phyloP scores from a whole-genome alignment of 2,797 vertebrate species.

The Anguilla pacifica region DNA sequence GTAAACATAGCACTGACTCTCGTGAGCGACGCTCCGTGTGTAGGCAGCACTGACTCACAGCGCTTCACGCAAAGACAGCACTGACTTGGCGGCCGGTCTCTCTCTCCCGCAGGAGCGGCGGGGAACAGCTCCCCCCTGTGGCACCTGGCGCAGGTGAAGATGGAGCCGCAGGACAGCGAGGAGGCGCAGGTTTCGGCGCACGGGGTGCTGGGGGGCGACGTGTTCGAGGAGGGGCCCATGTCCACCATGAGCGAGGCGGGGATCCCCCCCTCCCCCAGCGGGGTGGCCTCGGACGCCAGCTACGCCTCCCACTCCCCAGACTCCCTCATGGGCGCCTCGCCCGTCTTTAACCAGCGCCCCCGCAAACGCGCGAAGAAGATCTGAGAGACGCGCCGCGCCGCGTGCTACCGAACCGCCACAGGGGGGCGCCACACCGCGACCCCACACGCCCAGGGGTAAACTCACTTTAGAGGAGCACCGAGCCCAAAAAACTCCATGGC shows the following conservation, averaged over 20 bases:
- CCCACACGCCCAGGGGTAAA: not conserved
- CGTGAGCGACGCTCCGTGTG: too few species aligned
- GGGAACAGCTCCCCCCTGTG: conserved; percentile 90
- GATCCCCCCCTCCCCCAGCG: conserved; percentile 84
- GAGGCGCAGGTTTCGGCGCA: conserved; percentile 81
- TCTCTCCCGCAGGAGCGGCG: conserved; percentile 54
- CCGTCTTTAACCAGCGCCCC: conserved; percentile 92
- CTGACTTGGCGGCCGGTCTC: conserved; percentile 21
- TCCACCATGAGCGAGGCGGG: conserved; percentile 94
- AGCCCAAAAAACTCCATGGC: not conserved
- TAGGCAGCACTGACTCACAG: not conserved
- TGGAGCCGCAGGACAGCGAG: conserved; percentile 92
- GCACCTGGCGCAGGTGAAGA: conserved; percentile 91
- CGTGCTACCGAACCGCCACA: not conserved
- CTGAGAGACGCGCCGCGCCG: conserved; percentile 57
- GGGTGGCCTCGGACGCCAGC: conserved; percentile 84
- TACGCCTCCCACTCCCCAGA: conserved; percentile 92
- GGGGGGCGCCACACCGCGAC: not conserved
- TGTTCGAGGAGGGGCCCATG: conserved; percentile 95
- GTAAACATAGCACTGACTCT: too few species aligned
- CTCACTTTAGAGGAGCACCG: not conserved
- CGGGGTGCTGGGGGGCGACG: conserved; percentile 84
- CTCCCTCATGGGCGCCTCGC: conserved; percentile 89
- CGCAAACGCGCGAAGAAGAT: conserved; percentile 92
- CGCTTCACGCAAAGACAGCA: too few species aligned